phyloP scores from a whole-genome alignment of 2,113 vertebrate genomes.

The Eonycteris spelaea region DNA sequence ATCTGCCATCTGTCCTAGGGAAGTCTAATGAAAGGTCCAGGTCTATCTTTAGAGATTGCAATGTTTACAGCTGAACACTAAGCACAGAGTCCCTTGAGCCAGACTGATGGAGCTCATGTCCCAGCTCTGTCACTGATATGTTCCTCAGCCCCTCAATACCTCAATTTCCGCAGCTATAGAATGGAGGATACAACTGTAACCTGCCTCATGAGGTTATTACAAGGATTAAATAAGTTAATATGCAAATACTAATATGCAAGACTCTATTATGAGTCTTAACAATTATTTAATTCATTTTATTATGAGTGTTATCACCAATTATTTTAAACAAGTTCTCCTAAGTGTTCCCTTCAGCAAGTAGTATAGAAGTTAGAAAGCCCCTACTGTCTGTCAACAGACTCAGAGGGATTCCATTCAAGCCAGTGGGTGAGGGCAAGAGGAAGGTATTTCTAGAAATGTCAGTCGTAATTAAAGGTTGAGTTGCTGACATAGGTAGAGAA shows the following conservation, averaged over 20 bases:
- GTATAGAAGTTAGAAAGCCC: not conserved
- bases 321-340: not conserved
- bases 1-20: not conserved
- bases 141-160: not conserved
- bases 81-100: not conserved
- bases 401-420: not conserved
- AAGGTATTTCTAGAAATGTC: not conserved
- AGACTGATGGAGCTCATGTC: not conserved
- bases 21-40: not conserved
- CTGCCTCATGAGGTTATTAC: not conserved
- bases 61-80: not conserved
- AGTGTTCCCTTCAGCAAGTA: not conserved
- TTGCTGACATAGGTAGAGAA: not conserved
- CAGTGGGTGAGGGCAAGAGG: not conserved
- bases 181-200: not conserved
- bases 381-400: not conserved
- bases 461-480: not conserved
- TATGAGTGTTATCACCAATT: not conserved
- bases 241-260: not conserved
- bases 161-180: not conserved
- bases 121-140: not conserved
- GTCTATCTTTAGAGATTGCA: not conserved
- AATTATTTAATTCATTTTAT: not conserved
- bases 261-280: not conserved
- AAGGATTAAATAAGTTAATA: not conserved